Conservation (phyloP, 2,113 vertebrate species). For the Arizona elegans region DNA sequence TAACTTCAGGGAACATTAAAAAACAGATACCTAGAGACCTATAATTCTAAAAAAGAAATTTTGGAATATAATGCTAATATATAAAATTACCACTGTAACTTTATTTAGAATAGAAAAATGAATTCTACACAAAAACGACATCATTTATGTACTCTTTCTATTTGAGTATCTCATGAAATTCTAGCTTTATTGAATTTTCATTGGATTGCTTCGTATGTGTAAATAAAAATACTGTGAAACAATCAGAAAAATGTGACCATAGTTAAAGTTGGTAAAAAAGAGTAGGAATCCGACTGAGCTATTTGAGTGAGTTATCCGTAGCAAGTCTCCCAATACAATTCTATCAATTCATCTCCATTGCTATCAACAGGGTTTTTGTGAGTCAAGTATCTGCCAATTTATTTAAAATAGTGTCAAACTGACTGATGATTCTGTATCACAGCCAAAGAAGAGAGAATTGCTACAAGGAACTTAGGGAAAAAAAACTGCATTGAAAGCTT, state of each 20-base stretch:
- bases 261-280: constrained; percentile 57
- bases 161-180: background rate
- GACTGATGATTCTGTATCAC: constrained; percentile 54
- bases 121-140: background rate
- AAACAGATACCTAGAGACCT: background rate
- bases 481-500: background rate
- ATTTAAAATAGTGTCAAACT: constrained; percentile 50
- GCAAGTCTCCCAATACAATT: background rate
- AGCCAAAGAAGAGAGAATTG: constrained; percentile 36
- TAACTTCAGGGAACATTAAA: background rate
- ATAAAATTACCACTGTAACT: background rate
- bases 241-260: background rate
- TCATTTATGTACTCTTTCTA: background rate
- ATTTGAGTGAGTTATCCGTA: background rate
- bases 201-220: background rate
- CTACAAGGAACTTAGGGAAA: background rate
- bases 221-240: background rate
- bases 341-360: constrained; percentile 39
- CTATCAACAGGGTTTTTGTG: constrained; percentile 46
- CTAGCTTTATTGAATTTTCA: background rate
- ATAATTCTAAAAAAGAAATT: background rate
- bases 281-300: constrained; percentile 24
- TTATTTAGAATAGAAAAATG: background rate
- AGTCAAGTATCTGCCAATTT: constrained; percentile 39
- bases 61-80: background rate